phyloP scores from a whole-genome alignment of 2,797 vertebrate species.

The Prionace glauca region DNA sequence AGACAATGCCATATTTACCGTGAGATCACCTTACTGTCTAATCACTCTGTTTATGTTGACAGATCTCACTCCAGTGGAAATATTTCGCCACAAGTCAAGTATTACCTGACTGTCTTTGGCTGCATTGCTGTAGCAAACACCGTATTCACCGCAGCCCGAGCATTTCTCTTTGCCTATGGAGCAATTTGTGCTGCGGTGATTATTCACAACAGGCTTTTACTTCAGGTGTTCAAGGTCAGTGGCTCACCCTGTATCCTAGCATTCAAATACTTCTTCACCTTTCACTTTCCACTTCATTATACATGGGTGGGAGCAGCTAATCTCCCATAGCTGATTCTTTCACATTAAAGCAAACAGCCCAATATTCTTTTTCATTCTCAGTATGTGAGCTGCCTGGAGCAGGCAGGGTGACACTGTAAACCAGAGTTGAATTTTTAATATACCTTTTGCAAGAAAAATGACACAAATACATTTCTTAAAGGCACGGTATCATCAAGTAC shows the following conservation, averaged over 20 bases:
- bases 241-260: background rate
- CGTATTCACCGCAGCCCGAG: slow-evolving; percentile 74
- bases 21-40: background rate
- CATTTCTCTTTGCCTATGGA: slow-evolving; percentile 82
- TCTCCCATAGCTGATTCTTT: background rate
- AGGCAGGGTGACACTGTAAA: no score
- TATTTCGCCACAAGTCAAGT: slow-evolving; percentile 62
- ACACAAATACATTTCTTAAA: no score
- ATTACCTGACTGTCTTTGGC: slow-evolving; percentile 79
- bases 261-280: background rate
- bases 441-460: no score
- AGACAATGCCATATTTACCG: background rate
- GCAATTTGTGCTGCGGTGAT: slow-evolving; percentile 65
- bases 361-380: no score
- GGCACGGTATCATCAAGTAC: no score
- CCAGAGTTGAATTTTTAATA: no score
- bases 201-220: slow-evolving; percentile 72
- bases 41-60: background rate
- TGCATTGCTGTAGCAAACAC: slow-evolving; percentile 77
- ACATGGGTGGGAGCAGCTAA: background rate
- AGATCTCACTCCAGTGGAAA: background rate
- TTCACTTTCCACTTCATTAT: background rate
- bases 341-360: no score
- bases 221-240: slow-evolving; percentile 70
- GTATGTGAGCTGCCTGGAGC: no score